Evolutionary conservation across 2,888 invertebrate genomes (phyloP).

Genomic region (Baronia brevicornis): DNA sequence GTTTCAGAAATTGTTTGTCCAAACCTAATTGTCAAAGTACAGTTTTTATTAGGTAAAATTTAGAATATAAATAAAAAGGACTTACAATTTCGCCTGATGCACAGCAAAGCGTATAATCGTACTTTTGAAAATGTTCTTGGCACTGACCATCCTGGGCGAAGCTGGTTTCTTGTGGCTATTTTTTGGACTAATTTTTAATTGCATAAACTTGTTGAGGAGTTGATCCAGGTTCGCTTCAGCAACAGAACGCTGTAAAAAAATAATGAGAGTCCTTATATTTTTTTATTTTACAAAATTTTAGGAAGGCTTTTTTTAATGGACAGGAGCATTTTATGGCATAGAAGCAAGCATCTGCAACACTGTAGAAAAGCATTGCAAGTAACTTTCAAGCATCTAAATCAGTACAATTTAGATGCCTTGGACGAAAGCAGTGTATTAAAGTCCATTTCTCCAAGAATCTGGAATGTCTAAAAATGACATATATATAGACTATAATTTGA

Average conservation of each 20-base stretch:
- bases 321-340: no score
- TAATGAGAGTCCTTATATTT: background rate
- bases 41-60: background rate
- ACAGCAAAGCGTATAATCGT: constrained; percentile 76
- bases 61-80: constrained; percentile 16
- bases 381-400: background rate
- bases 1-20: constrained; percentile 15
- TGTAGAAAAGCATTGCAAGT: background rate
- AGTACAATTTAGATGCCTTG: no score
- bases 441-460: no score
- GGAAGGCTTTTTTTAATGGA: no score
- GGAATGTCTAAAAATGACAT: background rate
- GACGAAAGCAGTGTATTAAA: no score
- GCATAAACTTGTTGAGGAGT: constrained; percentile 74
- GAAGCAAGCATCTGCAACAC: background rate
- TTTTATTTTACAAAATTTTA: background rate
- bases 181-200: constrained; percentile 67
- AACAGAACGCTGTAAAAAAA: constrained; percentile 51
- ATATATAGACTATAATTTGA: background rate
- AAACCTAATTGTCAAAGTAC: constrained; percentile 12
- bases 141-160: constrained; percentile 61
- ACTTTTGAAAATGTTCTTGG: constrained; percentile 75
- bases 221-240: constrained; percentile 73
- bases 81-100: constrained; percentile 62
- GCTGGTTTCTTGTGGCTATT: constrained; percentile 28